Base-by-base conservation (phyloP, 2,797 vertebrate species). In the Chelidonichthys spinosus region DNA sequence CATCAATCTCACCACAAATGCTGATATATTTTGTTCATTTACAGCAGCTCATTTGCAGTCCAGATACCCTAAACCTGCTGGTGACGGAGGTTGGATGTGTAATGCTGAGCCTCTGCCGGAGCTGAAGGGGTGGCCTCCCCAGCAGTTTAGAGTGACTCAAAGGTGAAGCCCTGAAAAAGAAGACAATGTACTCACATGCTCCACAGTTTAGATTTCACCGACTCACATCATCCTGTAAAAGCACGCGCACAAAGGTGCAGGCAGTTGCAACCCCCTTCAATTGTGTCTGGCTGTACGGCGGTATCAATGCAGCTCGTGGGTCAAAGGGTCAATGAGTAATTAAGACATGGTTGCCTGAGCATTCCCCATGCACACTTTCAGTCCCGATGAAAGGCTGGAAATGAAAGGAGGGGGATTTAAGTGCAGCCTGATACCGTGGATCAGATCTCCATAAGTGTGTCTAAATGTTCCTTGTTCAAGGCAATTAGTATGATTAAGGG, bases 1-100 rank as follows among this genome's bases (percentile, higher is more conserved):
- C 95, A 97, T 97, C 95, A 95, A 96, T 97, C 95, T 95, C 81
- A 86, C 91, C 90, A 86, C 93, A 94, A 93, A 94, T 67, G 83
- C 91, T 92, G 94, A 94, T 94, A 91, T 93, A 95, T 97, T 95
- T 95, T 93, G 93, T 95, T 95, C 93, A 96, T 95, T 96, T 94
- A 94, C 95, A 95, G 93, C 89, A 93, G 90, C 92, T 92, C 85
- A 94, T 96, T 94, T 95, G 96, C 92, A 92, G 90, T 93, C 74
- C 66, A 7, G 95, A 95, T 94, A 97, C 93, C 88, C 83, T 94
- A 95, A 92, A 93, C 93, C 67, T 76, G 72, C 63, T 72, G 87
- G 81, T 95, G 96, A 95, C 95, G 94, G 88, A 74, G 94, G 93
- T 83, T 81, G 53, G 52, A 90, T 85, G 90, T 94, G 95, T 94